phyloP scores from a whole-genome alignment of 2,797 vertebrate species.

The Centroberyx gerrardi region DNA sequence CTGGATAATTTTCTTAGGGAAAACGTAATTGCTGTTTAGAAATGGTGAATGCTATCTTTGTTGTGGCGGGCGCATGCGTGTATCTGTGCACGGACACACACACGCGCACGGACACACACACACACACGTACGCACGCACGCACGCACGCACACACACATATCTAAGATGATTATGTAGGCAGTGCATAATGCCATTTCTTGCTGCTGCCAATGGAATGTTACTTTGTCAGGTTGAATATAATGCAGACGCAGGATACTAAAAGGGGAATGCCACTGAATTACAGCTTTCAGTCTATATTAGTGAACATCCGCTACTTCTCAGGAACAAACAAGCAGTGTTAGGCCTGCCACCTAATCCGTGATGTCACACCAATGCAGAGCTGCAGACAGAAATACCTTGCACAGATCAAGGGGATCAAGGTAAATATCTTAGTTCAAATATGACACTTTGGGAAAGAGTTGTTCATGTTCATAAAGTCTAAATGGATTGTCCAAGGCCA shows the following conservation, averaged over 20 bases:
- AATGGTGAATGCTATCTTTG: constrained; percentile 66
- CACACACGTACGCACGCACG: background rate
- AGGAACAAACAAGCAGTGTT: too few relatives aligned
- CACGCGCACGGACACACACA: background rate
- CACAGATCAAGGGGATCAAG: background rate
- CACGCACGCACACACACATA: constrained; percentile 9
- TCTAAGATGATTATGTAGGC: constrained; percentile 40
- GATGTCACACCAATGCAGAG: background rate
- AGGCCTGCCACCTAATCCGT: background rate
- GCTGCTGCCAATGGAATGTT: constrained; percentile 4
- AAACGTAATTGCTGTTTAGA: constrained; percentile 81
- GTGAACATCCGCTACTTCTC: too few relatives aligned
- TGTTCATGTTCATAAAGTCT: too few relatives aligned
- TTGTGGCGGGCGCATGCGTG: background rate
- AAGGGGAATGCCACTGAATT: background rate
- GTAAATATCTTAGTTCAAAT: background rate
- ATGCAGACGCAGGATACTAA: constrained; percentile 24
- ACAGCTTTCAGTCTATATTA: background rate
- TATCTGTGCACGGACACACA: background rate
- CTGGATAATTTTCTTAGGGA: constrained; percentile 80
- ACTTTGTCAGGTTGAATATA: constrained; percentile 19
- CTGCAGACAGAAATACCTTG: background rate
- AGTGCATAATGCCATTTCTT: constrained; percentile 27
- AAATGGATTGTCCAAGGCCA: too few relatives aligned
- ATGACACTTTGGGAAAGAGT: background rate